Evolutionary conservation across 2,797 vertebrate genomes (phyloP).

Genomic region (Gouania willdenowi): DNA sequence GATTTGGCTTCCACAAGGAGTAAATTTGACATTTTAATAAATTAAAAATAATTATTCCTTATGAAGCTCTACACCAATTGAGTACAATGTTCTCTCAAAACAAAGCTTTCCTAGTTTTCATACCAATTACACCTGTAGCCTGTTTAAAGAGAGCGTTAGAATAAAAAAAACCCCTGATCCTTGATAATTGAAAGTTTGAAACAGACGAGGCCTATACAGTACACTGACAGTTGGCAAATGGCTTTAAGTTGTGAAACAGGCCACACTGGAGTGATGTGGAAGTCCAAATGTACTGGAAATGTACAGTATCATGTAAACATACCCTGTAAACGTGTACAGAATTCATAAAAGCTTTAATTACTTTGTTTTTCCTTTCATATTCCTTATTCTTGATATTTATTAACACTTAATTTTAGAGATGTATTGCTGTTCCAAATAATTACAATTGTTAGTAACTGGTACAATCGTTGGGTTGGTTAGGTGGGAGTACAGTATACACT

Average conservation of each 20-base stretch:
- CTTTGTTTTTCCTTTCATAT: constrained; percentile 26
- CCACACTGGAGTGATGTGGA: background rate
- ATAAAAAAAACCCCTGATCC: constrained; percentile 23
- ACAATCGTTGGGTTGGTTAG: constrained; percentile 34
- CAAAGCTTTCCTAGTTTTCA: constrained; percentile 33
- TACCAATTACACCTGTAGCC: too few relatives aligned
- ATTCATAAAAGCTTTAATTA: constrained; percentile 36
- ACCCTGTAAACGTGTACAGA: constrained; percentile 24
- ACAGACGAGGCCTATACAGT: constrained; percentile 35
- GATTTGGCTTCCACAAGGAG: constrained; percentile 40
- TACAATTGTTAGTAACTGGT: constrained; percentile 42
- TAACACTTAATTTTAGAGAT: constrained; percentile 39
- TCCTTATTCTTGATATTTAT: too few relatives aligned
- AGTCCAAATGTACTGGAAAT: too few relatives aligned
- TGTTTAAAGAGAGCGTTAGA: constrained; percentile 24
- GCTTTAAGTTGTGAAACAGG: constrained; percentile 8
- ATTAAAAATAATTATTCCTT: constrained; percentile 34
- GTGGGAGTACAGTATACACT: constrained; percentile 35
- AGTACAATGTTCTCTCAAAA: too few relatives aligned
- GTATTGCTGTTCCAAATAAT: constrained; percentile 41
- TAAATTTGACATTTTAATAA: constrained; percentile 44
- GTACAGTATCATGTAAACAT: too few relatives aligned
- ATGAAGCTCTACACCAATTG: constrained; percentile 8
- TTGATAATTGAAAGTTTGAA: constrained; percentile 24
- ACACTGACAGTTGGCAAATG: constrained; percentile 46